These are phyloP conservation scores for Pyrrhosoma nymphula DNA, from an alignment of 2,888 invertebrate genomes.

Conservation along the genomic window DNA sequence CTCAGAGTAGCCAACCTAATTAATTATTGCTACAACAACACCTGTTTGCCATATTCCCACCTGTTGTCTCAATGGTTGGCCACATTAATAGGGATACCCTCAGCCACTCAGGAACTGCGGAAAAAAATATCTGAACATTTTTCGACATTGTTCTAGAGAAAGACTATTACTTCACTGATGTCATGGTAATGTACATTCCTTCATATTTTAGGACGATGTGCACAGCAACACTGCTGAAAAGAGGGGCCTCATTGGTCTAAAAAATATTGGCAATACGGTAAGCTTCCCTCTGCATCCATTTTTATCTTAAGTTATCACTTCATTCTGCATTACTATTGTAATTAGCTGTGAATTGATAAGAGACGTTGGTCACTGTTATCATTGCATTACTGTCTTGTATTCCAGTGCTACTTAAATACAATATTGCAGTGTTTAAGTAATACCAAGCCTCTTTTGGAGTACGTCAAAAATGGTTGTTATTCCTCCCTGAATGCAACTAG, in stretches of 20 bases:
- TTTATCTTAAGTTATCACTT: neutral
- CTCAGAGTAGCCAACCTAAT: no score
- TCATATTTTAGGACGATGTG: no score
- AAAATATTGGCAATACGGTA: slow-evolving; percentile 94
- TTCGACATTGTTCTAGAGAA: no score
- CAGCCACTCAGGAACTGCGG: no score
- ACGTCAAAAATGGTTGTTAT: slow-evolving; percentile 84
- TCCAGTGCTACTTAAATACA: slow-evolving; percentile 92
- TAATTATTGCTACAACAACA: no score
- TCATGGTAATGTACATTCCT: no score
- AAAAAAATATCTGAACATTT: no score
- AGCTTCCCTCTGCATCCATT: slow-evolving; percentile 73
- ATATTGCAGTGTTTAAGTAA: slow-evolving; percentile 93
- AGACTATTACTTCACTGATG: no score
- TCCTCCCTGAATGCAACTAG: slow-evolving; percentile 85
- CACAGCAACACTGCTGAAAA: slow-evolving; percentile 72
- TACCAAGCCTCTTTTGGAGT: slow-evolving; percentile 88
- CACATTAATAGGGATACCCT: no score
- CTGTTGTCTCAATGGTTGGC: no score
- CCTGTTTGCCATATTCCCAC: no score
- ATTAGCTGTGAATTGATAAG: neutral
- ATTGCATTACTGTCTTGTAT: slow-evolving; percentile 71
- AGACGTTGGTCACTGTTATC: neutral
- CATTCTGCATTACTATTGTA: no score
- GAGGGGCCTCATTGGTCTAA: slow-evolving; percentile 87